A percentile compares a stretch with the other conserved stretches of the same genome.
These are phyloP conservation scores for Nansenia antarctica DNA, from an alignment of 2,113 vertebrate species.

Conservation along the genomic window DNA sequence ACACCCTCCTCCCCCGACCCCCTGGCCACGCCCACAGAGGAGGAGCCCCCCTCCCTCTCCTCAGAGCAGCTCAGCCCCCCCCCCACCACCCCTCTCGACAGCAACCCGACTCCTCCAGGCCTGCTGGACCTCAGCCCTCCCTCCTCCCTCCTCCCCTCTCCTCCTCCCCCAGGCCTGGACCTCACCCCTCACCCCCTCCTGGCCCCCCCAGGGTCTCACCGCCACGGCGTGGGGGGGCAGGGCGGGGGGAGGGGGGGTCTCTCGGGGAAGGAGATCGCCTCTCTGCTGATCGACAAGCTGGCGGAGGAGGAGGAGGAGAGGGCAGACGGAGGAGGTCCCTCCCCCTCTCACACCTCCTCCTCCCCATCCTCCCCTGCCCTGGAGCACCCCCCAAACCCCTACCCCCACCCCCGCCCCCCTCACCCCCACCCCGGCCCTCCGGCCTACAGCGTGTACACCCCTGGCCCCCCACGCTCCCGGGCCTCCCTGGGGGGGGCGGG, in stretches of 20 bases:
- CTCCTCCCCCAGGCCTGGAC: neutral
- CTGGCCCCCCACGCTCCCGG: constrained; percentile 31
- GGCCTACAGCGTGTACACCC: constrained; percentile 53
- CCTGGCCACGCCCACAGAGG: constrained; percentile 21
- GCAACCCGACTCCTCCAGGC: constrained; percentile 18
- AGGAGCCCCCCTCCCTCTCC: neutral
- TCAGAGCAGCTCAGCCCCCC: constrained; percentile 24
- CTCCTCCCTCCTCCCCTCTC: neutral
- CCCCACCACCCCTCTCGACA: neutral
- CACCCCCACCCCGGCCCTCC: constrained; percentile 62
- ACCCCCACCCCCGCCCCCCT: constrained; percentile 61
- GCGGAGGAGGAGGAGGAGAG: constrained; percentile 52
- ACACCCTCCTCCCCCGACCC: constrained; percentile 24
- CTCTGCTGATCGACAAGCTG: constrained; percentile 50
- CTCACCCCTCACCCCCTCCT: neutral
- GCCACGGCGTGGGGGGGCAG: constrained; percentile 24
- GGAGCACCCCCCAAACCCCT: constrained; percentile 46
- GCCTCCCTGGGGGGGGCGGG: constrained; percentile 26
- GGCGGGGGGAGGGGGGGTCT: constrained; percentile 8
- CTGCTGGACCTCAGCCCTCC: too few species aligned
- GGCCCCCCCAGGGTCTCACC: constrained; percentile 42
- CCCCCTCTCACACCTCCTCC: constrained; percentile 26
- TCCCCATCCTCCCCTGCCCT: constrained; percentile 36
- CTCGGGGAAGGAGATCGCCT: constrained; percentile 56
- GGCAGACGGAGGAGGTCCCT: constrained; percentile 35